Evolutionary conservation across 2,797 vertebrate genomes (phyloP), one percentile per base, ranked within the genome.

Genomic region (Zenarchopterus dispar): DNA sequence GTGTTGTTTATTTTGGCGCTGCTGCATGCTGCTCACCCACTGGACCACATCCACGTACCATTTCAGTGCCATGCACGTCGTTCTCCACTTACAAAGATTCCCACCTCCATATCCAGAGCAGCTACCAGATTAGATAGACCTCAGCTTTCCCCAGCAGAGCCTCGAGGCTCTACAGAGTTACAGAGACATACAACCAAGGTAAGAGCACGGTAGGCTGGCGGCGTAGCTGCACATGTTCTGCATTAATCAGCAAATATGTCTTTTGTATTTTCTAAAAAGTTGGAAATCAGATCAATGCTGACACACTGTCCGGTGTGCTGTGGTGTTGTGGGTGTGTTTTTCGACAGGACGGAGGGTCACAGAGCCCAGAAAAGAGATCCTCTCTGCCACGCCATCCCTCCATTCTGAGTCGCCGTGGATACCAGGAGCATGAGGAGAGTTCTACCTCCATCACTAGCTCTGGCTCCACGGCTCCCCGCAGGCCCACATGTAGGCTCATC

Each of bases 281-380:
- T 0, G 51, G 2, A 18, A 56, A 22, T 24, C 36, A 16, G 5
- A 61, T 1, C 5, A 9, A 15, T 17, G 26, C 17, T 52, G 19
- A 2, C 17, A 49, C 28, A 23, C 19, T 22, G 4, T 4, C 19
- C 52, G 26, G n/a, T 65, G n/a, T 4, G 13, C 36, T 39, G 36
- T 39, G 36, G 4, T 39, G 11, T 39, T 36, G 3, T 81, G 16
- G 63, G 36, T 19, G 43, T 81, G 45, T 77, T 56, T 73, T 24
- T 51, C 24, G 26, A 56, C 86, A 99, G 97, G 97, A 99, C 72
- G 96, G 97, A 52, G 82, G 95, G 16, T 94, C 90, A 65, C 93
- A 92, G 87, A 99, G 98, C 84, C 98, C 98, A 0, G 96, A 95
- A 69, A 98, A 97, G 80, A 94, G 95, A 53, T 97, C 96, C 6